Conservation (phyloP, 2,113 vertebrate genomes). For the Tonatia bakeri region DNA sequence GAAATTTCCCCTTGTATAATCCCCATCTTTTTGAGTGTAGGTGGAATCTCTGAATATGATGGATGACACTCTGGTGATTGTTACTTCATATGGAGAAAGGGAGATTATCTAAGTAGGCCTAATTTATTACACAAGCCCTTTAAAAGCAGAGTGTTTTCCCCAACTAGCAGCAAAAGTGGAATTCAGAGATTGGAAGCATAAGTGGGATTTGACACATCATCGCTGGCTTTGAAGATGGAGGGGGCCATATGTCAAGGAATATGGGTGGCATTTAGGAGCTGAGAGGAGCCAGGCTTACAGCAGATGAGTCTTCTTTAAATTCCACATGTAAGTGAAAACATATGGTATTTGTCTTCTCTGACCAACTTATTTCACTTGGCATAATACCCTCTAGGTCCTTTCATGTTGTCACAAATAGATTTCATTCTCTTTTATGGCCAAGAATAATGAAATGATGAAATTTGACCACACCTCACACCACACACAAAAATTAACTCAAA, state of each 20-base stretch:
- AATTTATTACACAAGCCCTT: neutral
- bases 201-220: neutral
- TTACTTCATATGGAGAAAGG: neutral
- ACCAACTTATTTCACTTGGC: too few species aligned
- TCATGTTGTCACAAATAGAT: too few species aligned
- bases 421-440: too few species aligned
- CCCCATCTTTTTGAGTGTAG: neutral
- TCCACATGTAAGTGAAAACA: too few species aligned
- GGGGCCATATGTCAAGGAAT: neutral
- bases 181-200: neutral
- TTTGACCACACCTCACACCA: neutral
- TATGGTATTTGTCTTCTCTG: too few species aligned
- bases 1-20: neutral
- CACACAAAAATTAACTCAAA: neutral
- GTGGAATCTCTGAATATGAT: neutral
- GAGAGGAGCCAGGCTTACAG: neutral
- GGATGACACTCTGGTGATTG: neutral
- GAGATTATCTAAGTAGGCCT: neutral
- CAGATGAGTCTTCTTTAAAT: neutral
- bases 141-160: neutral
- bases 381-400: too few species aligned
- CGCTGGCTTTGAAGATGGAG: neutral
- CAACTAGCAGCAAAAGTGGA: neutral
- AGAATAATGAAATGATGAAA: neutral
- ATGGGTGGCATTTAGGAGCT: neutral